phyloP scores from a whole-genome alignment of 2,888 invertebrate genomes.

The Cosmia trapezina region DNA sequence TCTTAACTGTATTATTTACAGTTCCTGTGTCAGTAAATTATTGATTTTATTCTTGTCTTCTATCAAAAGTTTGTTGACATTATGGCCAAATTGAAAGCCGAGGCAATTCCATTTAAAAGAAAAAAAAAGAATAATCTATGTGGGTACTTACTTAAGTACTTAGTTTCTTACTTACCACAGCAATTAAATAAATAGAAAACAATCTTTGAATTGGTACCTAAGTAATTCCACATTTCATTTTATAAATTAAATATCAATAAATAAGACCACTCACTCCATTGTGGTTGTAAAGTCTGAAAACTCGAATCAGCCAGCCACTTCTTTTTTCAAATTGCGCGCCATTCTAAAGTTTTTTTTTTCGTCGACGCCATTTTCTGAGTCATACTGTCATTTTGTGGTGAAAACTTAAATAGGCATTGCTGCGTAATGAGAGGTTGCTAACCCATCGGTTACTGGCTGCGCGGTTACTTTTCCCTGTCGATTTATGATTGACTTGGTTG shows the following conservation, averaged over 20 bases:
- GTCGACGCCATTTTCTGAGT: constrained; percentile 54
- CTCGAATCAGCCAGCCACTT: constrained; percentile 8
- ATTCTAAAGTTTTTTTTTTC: constrained; percentile 50
- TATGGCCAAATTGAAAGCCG: not conserved
- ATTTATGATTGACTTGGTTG: constrained; percentile 54
- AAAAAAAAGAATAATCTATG: too few species aligned
- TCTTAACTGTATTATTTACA: constrained; percentile 54
- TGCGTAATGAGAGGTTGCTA: constrained; percentile 51
- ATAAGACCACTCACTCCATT: too few species aligned
- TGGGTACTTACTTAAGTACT: too few species aligned
- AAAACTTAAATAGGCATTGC: constrained; percentile 58
- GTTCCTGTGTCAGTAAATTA: constrained; percentile 27
- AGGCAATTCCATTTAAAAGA: not conserved
- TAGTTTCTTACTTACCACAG: too few species aligned
- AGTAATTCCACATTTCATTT: too few species aligned
- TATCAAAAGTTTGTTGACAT: not conserved
- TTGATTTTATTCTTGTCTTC: not conserved
- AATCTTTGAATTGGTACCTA: too few species aligned
- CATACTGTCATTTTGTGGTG: constrained; percentile 63
- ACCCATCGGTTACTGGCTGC: constrained; percentile 35
- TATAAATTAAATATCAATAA: too few species aligned
- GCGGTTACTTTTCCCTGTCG: constrained; percentile 52
- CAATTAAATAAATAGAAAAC: too few species aligned
- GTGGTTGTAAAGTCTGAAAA: constrained; percentile 25
- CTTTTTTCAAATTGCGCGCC: constrained; percentile 50